Percentiles rank a stretch among this genome's conserved stretches.
phyloP scores from a whole-genome alignment of 2,113 vertebrate genomes.

The Dolichotis patagonum region DNA sequence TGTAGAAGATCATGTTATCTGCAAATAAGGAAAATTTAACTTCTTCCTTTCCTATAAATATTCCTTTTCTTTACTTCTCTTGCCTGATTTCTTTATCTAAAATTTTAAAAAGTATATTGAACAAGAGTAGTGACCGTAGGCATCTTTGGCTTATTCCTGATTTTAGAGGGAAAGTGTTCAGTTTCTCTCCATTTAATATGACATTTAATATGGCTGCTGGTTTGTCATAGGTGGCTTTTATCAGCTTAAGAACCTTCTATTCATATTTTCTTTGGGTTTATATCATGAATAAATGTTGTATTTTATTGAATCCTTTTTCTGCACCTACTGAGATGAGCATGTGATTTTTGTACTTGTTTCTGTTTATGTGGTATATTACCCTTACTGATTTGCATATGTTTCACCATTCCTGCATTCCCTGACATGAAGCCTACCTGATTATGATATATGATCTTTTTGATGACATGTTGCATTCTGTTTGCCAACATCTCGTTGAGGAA shows the following conservation, averaged over 20 bases:
- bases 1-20: background rate
- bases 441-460: background rate
- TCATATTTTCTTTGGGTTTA: background rate
- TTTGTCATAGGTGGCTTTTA: background rate
- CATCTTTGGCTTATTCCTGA: background rate
- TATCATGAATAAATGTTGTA: background rate
- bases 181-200: background rate
- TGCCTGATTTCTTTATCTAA: background rate
- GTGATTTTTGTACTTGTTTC: background rate
- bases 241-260: background rate
- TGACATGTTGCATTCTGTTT: background rate
- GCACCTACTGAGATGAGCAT: background rate
- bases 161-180: background rate
- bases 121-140: background rate
- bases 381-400: background rate
- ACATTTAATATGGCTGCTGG: background rate
- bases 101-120: background rate
- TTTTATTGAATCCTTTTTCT: background rate
- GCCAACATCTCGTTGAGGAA: background rate
- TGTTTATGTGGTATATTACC: background rate
- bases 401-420: background rate
- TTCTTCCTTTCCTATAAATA: background rate
- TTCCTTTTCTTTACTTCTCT: background rate
- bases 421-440: background rate
- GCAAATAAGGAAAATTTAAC: background rate